Base-by-base conservation (phyloP, 2,113 vertebrate species). In the Paedocypris sp. region DNA sequence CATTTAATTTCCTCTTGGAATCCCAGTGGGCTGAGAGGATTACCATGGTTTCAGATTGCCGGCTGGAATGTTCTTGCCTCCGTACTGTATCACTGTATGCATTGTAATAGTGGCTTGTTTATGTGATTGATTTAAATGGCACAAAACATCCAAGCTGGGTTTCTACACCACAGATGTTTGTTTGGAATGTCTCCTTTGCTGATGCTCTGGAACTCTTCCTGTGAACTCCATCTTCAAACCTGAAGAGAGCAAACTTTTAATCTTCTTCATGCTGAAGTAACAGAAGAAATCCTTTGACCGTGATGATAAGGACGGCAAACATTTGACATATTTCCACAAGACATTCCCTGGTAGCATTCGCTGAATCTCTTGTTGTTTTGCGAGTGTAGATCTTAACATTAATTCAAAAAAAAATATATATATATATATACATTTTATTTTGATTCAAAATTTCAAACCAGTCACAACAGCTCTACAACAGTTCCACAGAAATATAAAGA, bases 191-290 rank as follows among this genome's bases (percentile, higher is more conserved):
- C 67, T 74, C 59, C 57, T n/a, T n/a, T 62, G 64, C 70, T 69
- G 33, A 66, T 63, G 71, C 80, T 84, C 84, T 86, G 83, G 83
- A 83, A 80, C 77, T 75, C 54, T 74, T 62, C 79, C 82, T 86
- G 83, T 84, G 79, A 87, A 84, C 81, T 83, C 71, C 67, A 72
- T 65, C 72, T 62, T 36, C 53, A 53, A 52, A 62, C 61, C 57
- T 47, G 25, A 19, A 22, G 33, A 45, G 39, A 60, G 39, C 64
- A 48, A 53, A 68, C 64, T 63, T 72, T 70, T 64, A 58, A 61
- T 69, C 67, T 60, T 69, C 53, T 64, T 58, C 58, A 45, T 16
- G 39, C 53, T 19, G 38, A 31, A 64, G 39, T 51, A 59, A 54
- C 38, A 60, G 50, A 22, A 35, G 49, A 66, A 50, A 50, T 53